Conservation (phyloP, 2,888 invertebrate species). For the Agrochola litura region DNA sequence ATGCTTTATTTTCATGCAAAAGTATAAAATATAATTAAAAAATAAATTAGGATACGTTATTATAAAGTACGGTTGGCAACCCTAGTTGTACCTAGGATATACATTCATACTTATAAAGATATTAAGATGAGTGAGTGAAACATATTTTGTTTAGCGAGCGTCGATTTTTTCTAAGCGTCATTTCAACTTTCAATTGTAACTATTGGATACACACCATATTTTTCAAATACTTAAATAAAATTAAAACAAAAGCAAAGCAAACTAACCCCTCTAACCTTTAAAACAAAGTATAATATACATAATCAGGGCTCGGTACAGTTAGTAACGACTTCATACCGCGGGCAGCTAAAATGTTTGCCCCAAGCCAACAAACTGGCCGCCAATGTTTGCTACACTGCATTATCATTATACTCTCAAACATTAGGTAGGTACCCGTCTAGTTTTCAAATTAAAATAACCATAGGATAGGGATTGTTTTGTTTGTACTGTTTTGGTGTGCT, state of each 20-base stretch:
- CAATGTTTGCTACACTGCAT: slow-evolving; percentile 54
- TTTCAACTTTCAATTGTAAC: too few species aligned
- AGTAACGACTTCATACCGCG: slow-evolving; percentile 70
- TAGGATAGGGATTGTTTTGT: slow-evolving; percentile 20
- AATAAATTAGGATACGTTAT: too few species aligned
- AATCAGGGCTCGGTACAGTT: slow-evolving; percentile 54
- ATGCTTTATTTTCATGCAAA: too few species aligned
- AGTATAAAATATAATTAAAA: too few species aligned
- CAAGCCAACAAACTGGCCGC: slow-evolving; percentile 60
- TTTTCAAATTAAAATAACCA: slow-evolving; percentile 47
- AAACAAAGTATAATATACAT: slow-evolving; percentile 41
- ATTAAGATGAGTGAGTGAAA: neutral
- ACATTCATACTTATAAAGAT: neutral
- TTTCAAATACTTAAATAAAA: neutral
- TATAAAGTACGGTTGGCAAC: too few species aligned
- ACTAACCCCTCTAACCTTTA: neutral
- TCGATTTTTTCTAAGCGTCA: neutral
- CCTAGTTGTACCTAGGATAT: too few species aligned
- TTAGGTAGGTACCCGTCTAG: slow-evolving; percentile 27
- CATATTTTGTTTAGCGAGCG: neutral
- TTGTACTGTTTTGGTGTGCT: slow-evolving; percentile 5
- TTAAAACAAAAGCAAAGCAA: slow-evolving; percentile 5
- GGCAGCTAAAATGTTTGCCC: slow-evolving; percentile 69
- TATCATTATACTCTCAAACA: slow-evolving; percentile 57
- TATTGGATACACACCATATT: neutral